Base-by-base conservation (phyloP, 1,140 invertebrate species). In the Anoplolepis gracilipes region DNA sequence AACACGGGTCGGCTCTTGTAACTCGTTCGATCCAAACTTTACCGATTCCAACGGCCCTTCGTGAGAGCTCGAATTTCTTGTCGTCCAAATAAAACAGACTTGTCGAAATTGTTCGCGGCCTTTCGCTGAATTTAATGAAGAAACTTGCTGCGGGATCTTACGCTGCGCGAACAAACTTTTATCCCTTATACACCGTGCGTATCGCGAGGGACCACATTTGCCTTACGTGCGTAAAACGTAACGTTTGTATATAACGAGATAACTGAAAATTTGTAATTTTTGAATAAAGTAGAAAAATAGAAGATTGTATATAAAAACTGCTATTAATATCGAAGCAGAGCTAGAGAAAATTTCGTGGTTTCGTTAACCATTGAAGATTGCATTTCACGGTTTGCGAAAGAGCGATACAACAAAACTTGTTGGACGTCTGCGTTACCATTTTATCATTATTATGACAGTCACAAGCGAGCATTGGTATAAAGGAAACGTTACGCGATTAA, bases 71-170 rank as follows among this genome's bases (percentile, higher is more conserved):
- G 69, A 84, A 55, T 61, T 75, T 65, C 65, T 87, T 87, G 42
- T 79, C 85, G 30, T 49, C 30, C 59, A 55, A 87, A 87, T 87
- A 82, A 87, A 22, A 46, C 67, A 62, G 67, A 42, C 25, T 19
- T 22, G 85, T 33, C 30, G 55, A 57, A 81, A 81, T 33, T 72
- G 78, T 25, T 73, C 36, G 67, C n/a, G 59, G 67, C 13, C 69
- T 82, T 84, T 70, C 30, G n/a, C 49, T 13, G 30, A 84, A 61
- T 82, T 73, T 82, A 84, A 84, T 84, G 70, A 78, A 62, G 84
- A 67, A 82, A 57, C 69, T 86, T 61, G 36, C 6, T 57, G 25
- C 2, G 42, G 13, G 46, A 49, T 5, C 42, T 49, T 49, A 49
- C 19, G 16, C 22, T 33, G 36, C 78, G 25, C 78, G 53, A 72